Evolutionary conservation across 2,797 vertebrate species (phyloP), one percentile per base, ranked within the genome.

Genomic region (Tragelaphus eurycerus): DNA sequence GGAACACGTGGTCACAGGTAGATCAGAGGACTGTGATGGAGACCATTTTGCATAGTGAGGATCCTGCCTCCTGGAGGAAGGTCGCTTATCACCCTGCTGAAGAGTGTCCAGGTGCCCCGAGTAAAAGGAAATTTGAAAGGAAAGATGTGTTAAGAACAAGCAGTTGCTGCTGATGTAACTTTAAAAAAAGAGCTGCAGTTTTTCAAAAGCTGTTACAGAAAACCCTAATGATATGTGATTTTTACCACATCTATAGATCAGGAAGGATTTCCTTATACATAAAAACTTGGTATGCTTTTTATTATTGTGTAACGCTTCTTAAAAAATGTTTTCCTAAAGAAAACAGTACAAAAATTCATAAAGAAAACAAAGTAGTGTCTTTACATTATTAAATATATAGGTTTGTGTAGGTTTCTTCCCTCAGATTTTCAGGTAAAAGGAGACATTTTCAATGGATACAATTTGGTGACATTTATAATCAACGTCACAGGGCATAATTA

Each of bases 381-480:
- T 96, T 86, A 54, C 8, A 48, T 83, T 52, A 86, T 25, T 86
- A 94, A 95, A 93, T 88, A 86, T 48, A 14, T 89, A 78, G 54
- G 78, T 86, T 96, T 92, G 62, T 78, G 6, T 84, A 57, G 79
- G 8, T 23, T n/a, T 60, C 57, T 57, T 34, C 29, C 57, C 64
- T 38, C 48, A 71, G 34, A 76, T 93, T 96, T 93, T 92, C 74
- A 67, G 50, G 74, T 86, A 92, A 97, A 98, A 96, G 88, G 43
- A 64, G 64, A 86, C 50, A 91, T 87, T 91, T 96, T 93, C 29
- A 19, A 55, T 52, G 94, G 74, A 52, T 78, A 83, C 25, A 92
- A 74, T 60, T 38, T 82, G 55, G 74, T 60, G 59, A 76, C 71
- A 93, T 94, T 86, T 92, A 31, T 86, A 89, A 97, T 87, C 79